Conservation (phyloP, 1,140 invertebrate species). For the Caenorhabditis remanei region DNA sequence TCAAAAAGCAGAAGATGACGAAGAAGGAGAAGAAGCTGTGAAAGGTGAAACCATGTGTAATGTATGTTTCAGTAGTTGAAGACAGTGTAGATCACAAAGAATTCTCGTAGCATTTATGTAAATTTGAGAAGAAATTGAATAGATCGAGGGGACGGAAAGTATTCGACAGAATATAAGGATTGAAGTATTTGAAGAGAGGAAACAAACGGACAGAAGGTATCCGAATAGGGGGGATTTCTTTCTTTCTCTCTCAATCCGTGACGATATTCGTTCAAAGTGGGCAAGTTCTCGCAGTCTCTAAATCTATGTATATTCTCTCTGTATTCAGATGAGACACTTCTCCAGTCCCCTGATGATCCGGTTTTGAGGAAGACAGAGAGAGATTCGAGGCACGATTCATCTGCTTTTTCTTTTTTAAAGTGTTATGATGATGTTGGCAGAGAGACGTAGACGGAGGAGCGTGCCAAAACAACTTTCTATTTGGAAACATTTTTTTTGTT, state of each 20-base stretch:
- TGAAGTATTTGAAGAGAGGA: constrained; percentile 33
- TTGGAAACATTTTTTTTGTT: too few relatives aligned
- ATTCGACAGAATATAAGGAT: not conserved
- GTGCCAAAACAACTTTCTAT: constrained; percentile 28
- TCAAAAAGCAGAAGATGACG: constrained; percentile 31
- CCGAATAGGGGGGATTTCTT: constrained; percentile 9
- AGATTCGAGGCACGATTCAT: constrained; percentile 32
- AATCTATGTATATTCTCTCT: constrained; percentile 26
- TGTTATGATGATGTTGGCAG: constrained; percentile 39
- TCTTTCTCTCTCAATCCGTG: constrained; percentile 22
- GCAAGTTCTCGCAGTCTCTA: constrained; percentile 52
- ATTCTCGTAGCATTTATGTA: constrained; percentile 53
- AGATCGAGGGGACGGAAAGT: not conserved
- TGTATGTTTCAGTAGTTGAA: constrained; percentile 50
- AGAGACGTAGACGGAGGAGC: not conserved
- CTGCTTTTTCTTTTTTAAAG: constrained; percentile 35
- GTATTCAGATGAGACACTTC: constrained; percentile 50
- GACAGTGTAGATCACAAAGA: constrained; percentile 33
- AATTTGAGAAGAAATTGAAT: constrained; percentile 26
- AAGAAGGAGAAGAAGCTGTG: constrained; percentile 33
- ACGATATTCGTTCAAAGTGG: constrained; percentile 47
- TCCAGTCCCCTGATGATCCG: constrained; percentile 35
- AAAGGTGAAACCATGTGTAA: constrained; percentile 56
- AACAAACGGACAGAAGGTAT: constrained; percentile 25
- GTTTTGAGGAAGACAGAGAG: constrained; percentile 35